A percentile compares a stretch with the other conserved stretches of the same genome.
Evolutionary conservation across 1,140 invertebrate species (phyloP).

Genomic region (Formica selysi): DNA sequence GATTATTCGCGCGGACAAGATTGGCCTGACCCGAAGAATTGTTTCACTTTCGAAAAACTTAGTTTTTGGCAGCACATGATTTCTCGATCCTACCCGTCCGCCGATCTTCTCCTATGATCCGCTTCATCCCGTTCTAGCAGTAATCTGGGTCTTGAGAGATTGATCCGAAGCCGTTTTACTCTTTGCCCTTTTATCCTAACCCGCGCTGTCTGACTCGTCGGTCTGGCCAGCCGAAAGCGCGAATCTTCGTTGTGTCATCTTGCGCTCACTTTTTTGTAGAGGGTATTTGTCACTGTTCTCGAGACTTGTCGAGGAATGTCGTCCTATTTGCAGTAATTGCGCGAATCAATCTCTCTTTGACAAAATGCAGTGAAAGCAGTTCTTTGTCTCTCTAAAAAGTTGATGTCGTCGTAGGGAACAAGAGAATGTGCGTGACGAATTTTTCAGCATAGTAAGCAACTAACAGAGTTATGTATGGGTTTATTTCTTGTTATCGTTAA

Average conservation of each 20-base stretch:
- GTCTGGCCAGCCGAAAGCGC: neutral
- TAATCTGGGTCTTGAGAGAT: constrained; percentile 11
- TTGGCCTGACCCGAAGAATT: neutral
- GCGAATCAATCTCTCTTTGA: neutral
- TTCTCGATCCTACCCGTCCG: constrained; percentile 1
- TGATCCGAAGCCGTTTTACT: neutral
- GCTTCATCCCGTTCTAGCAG: constrained; percentile 11
- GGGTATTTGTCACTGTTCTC: constrained; percentile 1
- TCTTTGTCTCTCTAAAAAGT: neutral
- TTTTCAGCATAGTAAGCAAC: neutral
- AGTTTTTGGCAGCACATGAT: neutral
- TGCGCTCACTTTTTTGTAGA: constrained; percentile 18
- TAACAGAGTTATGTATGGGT: neutral
- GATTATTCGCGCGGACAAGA: neutral
- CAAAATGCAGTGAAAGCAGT: constrained; percentile 13
- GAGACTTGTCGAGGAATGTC: neutral
- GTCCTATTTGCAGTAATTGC: constrained; percentile 11
- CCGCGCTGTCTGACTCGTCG: neutral
- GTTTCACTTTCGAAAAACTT: constrained; percentile 28
- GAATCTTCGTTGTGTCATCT: constrained; percentile 3
- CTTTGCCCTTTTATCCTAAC: neutral
- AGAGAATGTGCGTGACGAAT: neutral
- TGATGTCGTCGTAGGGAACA: neutral
- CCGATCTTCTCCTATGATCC: constrained; percentile 3
- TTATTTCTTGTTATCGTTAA: neutral